phyloP scores from a whole-genome alignment of 1,140 invertebrate genomes.

The Drosophila malerkotliana region DNA sequence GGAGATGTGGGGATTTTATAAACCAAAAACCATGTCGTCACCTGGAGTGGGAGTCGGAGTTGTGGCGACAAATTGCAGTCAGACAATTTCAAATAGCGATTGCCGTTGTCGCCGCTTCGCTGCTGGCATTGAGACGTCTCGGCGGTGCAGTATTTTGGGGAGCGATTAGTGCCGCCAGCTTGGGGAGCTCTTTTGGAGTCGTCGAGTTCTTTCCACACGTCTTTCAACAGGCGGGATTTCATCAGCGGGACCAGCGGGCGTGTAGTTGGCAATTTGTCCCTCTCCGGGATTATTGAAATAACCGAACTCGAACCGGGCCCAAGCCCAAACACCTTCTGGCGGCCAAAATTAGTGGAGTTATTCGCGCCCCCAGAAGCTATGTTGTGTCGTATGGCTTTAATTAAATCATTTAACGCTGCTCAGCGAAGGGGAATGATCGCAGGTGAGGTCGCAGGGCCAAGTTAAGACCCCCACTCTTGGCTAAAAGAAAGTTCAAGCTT shows the following conservation, averaged over 20 bases:
- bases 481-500: conserved; percentile 18
- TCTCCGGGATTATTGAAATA: conserved; percentile 50
- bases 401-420: conserved; percentile 50
- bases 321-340: not conserved
- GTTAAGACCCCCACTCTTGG: not conserved
- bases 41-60: conserved; percentile 17
- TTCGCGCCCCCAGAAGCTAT: conserved; percentile 24
- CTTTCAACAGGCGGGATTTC: conserved; percentile 38
- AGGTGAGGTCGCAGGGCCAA: conserved; percentile 1
- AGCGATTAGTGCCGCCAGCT: conserved; percentile 57
- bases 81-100: conserved; percentile 38
- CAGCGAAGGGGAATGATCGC: conserved; percentile 28
- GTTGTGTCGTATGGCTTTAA: conserved; percentile 9
- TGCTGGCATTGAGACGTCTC: conserved; percentile 50
- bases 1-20: conserved; percentile 25
- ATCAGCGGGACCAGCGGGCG: conserved; percentile 29
- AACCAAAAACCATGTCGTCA: conserved; percentile 32
- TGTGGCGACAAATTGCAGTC: conserved; percentile 48
- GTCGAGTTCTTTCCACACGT: conserved; percentile 44
- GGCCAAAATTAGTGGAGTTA: conserved; percentile 43
- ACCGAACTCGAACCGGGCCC: not conserved
- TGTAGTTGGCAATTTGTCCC: conserved; percentile 55
- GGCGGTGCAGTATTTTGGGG: conserved; percentile 12
- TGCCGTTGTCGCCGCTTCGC: conserved; percentile 26
- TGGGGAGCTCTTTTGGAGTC: conserved; percentile 3